Conservation (phyloP, 2,113 vertebrate genomes). For the Sylvietta virens region DNA sequence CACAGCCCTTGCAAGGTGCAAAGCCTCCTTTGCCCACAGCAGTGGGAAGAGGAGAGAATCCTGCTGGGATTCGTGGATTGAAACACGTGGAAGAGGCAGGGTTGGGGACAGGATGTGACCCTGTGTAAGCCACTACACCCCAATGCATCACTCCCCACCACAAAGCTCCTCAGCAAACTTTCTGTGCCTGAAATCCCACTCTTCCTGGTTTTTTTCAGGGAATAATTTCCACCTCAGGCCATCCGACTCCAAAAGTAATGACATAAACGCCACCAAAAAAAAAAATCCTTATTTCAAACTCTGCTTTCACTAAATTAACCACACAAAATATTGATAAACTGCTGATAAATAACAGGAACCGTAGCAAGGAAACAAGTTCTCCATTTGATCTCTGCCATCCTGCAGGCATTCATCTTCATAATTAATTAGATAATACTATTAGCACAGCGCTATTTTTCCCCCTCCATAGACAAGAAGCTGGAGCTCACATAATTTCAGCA, state of each 20-base stretch:
- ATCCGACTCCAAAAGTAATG: not conserved
- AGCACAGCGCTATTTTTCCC: not conserved
- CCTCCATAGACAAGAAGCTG: not conserved
- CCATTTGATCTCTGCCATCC: not conserved
- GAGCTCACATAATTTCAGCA: not conserved
- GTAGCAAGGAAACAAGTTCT: not conserved
- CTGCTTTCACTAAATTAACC: not conserved
- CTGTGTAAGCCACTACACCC: fast-evolving
- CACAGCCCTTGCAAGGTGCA: not conserved
- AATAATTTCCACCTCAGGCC: not conserved
- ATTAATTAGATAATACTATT: not conserved
- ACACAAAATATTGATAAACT: not conserved
- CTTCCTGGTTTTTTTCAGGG: not conserved
- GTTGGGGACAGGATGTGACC: not conserved
- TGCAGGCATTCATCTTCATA: not conserved
- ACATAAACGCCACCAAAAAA: not conserved
- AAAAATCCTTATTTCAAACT: not conserved
- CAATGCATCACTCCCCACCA: not conserved
- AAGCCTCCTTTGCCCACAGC: not conserved
- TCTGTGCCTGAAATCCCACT: not conserved
- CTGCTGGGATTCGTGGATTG: not conserved
- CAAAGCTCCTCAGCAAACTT: not conserved
- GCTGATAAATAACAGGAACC: not conserved
- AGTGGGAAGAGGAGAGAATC: not conserved
- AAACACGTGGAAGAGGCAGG: fast-evolving